phyloP scores from a whole-genome alignment of 2,797 vertebrate genomes.

The Pteronotus mesoamericanus region DNA sequence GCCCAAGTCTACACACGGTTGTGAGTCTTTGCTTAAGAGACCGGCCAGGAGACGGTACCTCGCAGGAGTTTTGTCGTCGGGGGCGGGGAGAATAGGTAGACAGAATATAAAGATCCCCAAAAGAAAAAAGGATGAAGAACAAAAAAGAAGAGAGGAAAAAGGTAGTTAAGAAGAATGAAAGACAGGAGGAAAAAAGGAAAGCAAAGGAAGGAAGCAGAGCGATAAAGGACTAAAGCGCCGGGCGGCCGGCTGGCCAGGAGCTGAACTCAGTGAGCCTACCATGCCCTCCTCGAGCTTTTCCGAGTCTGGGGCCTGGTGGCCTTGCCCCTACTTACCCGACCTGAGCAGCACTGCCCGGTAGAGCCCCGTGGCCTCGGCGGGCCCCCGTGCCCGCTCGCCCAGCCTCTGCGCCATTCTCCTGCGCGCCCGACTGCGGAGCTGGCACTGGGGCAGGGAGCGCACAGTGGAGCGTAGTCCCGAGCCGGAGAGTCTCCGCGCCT shows the following conservation, averaged over 20 bases:
- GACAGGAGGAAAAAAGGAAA: background rate
- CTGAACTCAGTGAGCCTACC: background rate
- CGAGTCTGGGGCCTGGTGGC: background rate
- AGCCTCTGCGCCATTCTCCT: slow-evolving; percentile 80
- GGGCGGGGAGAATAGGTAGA: too few relatives aligned
- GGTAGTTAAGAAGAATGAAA: background rate
- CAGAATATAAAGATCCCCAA: background rate
- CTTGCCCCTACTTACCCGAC: slow-evolving; percentile 87
- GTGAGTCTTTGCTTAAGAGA: background rate
- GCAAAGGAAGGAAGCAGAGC: background rate
- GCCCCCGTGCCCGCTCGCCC: slow-evolving; percentile 76
- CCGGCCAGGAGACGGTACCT: rapidly evolving
- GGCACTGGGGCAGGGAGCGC: background rate
- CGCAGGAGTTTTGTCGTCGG: background rate
- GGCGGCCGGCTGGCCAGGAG: rapidly evolving
- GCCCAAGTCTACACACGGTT: rapidly evolving
- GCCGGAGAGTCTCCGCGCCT: background rate
- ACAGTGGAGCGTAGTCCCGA: background rate
- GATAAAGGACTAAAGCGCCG: background rate
- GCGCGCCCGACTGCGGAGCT: background rate
- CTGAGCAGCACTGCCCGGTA: slow-evolving; percentile 86
- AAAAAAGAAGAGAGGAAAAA: too few relatives aligned
- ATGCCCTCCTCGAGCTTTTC: too few relatives aligned
- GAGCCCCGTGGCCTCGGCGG: slow-evolving; percentile 80
- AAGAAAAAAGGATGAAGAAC: background rate